Base-by-base conservation (phyloP, 2,888 invertebrate species). In the Cataglyphis cursor region DNA sequence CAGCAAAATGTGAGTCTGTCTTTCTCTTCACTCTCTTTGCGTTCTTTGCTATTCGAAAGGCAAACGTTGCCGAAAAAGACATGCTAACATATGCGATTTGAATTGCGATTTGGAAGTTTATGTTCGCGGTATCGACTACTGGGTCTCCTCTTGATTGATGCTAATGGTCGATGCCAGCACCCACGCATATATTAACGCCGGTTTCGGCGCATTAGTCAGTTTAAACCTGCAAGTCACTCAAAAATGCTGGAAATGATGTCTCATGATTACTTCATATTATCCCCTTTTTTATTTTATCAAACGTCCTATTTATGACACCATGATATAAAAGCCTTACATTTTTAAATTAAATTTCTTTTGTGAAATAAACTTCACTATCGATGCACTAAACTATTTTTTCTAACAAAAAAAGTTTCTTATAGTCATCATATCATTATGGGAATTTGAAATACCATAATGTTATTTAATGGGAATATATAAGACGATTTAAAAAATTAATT, bases 1-100 rank as follows among this genome's bases (percentile, higher is more conserved):
- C 82, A 89, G 90, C 82, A 93, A 93, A 92, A 93, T 93, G 93
- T 93, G 70, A 93, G 93, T 91, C 61, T 62, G 38, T 48, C 31
- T 59, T 41, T 59, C 1, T 35, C 28, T 51, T 48, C 44, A 9
- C n/a, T 57, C n/a, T n/a, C 15, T 31, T 59, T 62, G 15, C 44
- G 31, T 21, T 62, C 5, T 15, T 78, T 10, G 10, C 41, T 6
- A 21, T 28, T 31, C 41, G 28, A 70, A 8, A 59, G 44, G 44
- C 65, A n/a, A n/a, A 38, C 10, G 0, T 51, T 4, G 51, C n/a
- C 15, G 4, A 18, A 24, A 31, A 21, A 15, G 21, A 31, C 44
- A 18, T 0, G 31, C 61, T 41, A 18, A n/a, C 3, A n/a, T 5
- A 24, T n/a, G 10, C n/a, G 62, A 21, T 54, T 66, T 54, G 35